Conservation (phyloP, 2,888 invertebrate genomes). For the Fragum sueziense region DNA sequence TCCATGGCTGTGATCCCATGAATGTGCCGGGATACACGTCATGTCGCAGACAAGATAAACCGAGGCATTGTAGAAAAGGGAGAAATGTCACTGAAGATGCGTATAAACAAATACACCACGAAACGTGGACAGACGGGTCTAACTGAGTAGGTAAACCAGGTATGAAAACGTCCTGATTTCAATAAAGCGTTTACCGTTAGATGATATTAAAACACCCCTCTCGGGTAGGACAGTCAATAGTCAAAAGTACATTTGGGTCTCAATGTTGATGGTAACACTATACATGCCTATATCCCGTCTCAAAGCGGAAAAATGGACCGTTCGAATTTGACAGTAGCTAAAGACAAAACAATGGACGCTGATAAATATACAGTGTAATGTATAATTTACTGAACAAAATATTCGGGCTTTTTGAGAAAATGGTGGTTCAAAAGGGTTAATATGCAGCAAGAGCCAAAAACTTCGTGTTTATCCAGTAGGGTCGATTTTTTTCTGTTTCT, state of each 20-base stretch:
- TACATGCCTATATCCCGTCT: neutral
- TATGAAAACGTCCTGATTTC: too few relatives aligned
- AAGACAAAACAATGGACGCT: neutral
- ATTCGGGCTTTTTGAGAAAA: too few relatives aligned
- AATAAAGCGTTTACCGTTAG: too few relatives aligned
- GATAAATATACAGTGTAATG: neutral
- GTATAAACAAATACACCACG: too few relatives aligned
- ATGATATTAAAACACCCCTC: too few relatives aligned
- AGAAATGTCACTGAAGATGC: neutral
- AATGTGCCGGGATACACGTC: constrained; percentile 20
- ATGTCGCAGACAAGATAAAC: neutral
- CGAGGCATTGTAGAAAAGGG: neutral
- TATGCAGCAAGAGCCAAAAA: neutral
- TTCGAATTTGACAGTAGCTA: neutral
- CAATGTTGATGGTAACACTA: neutral
- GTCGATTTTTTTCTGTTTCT: too few relatives aligned
- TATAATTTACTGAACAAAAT: too few relatives aligned
- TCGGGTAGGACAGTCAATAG: too few relatives aligned
- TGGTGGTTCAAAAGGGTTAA: too few relatives aligned
- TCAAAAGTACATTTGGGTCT: too few relatives aligned
- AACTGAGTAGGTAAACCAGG: too few relatives aligned
- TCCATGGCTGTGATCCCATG: constrained; percentile 35
- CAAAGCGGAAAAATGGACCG: neutral
- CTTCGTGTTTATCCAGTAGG: neutral
- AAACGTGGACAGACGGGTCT: too few relatives aligned